phyloP scores from a whole-genome alignment of 2,888 invertebrate genomes.

The Dicyrtomina minuta region DNA sequence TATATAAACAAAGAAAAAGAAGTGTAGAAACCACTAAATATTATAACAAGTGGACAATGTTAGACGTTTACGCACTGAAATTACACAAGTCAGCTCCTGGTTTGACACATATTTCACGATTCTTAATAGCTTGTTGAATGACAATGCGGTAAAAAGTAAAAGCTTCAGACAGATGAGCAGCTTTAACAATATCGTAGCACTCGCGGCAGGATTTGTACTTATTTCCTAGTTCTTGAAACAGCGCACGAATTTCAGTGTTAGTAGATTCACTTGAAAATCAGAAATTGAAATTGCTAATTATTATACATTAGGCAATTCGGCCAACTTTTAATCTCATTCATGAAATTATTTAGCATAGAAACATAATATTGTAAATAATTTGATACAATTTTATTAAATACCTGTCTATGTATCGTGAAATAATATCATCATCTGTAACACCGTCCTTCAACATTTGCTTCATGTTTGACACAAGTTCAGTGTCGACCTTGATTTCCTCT shows the following conservation, averaged over 20 bases:
- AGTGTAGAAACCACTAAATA: not conserved
- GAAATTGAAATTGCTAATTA: not conserved
- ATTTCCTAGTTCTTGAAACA: slow-evolving; percentile 12
- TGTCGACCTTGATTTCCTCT: not conserved
- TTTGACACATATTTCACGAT: not conserved
- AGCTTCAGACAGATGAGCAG: slow-evolving; percentile 17
- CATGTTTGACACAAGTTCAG: slow-evolving; percentile 9
- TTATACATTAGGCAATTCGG: too few relatives aligned
- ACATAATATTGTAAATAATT: not conserved
- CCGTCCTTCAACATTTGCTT: slow-evolving; percentile 22
- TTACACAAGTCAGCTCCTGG: slow-evolving; percentile 11
- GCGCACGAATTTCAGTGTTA: slow-evolving; percentile 2
- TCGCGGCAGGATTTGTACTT: slow-evolving; percentile 28
- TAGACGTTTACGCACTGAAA: slow-evolving; percentile 1
- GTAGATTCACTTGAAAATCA: not conserved
- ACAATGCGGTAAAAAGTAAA: slow-evolving; percentile 24
- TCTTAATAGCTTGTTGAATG: slow-evolving; percentile 29
- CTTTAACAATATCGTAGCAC: slow-evolving; percentile 16
- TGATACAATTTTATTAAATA: too few relatives aligned
- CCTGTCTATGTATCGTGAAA: not conserved
- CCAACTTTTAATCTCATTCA: too few relatives aligned
- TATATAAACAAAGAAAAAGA: not conserved
- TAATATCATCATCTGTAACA: slow-evolving; percentile 17
- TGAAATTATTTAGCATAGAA: too few relatives aligned
- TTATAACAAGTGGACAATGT: not conserved